Conservation (phyloP, 1,140 invertebrate genomes). For the Drosophila pandora region DNA sequence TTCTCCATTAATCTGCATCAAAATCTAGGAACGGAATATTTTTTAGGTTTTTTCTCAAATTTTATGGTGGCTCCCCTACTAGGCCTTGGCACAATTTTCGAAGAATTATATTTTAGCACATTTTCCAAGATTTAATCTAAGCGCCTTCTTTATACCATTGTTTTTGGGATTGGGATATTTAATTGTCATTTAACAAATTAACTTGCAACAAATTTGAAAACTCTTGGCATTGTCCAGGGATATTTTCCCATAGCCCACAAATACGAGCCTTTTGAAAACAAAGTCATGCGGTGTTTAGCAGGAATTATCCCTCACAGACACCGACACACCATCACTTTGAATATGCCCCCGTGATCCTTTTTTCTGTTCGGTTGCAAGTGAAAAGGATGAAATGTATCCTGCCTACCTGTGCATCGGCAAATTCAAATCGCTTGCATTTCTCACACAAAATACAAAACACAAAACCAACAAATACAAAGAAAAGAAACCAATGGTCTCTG, state of each 20-base stretch:
- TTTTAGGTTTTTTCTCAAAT: not conserved
- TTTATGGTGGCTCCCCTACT: not conserved
- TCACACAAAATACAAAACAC: conserved; percentile 46
- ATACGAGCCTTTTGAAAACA: conserved; percentile 65
- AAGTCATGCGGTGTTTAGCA: conserved; percentile 74
- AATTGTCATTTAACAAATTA: conserved; percentile 70
- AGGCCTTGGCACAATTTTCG: no score
- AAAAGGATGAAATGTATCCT: conserved; percentile 63
- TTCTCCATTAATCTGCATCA: no score
- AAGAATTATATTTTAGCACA: not conserved
- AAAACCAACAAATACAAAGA: not conserved
- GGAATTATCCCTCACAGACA: conserved; percentile 70
- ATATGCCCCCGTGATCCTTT: conserved; percentile 70
- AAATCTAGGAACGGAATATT: not conserved
- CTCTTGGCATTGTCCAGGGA: conserved; percentile 19
- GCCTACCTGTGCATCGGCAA: conserved; percentile 64
- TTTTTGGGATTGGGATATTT: conserved; percentile 33
- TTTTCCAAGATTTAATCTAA: not conserved
- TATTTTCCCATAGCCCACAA: conserved; percentile 71
- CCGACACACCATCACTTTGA: conserved; percentile 36
- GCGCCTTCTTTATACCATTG: conserved; percentile 11
- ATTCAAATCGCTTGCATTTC: conserved; percentile 77
- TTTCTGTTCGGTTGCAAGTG: conserved; percentile 35
- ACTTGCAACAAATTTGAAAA: conserved; percentile 44
- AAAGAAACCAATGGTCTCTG: conserved; percentile 36